Evolutionary conservation across 2,797 vertebrate genomes (phyloP).

Genomic region (Amazona ochrocephala): DNA sequence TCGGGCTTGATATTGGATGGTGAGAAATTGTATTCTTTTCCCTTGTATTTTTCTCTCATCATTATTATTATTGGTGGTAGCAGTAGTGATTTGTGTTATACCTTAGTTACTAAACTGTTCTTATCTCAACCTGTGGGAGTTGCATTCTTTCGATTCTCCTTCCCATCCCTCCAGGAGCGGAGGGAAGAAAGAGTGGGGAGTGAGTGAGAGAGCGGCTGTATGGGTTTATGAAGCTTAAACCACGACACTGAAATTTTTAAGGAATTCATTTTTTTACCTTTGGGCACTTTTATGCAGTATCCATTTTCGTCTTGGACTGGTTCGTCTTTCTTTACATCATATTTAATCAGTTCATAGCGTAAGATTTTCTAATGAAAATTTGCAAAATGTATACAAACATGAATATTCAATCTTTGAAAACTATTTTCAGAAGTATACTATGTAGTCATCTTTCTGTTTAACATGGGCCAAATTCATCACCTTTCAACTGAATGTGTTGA

Average conservation of each 20-base stretch:
- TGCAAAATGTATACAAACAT: constrained; percentile 11
- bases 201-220: no score
- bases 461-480: neutral
- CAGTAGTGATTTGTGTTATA: no score
- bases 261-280: constrained; percentile 74
- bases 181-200: no score
- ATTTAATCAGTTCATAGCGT: constrained; percentile 83
- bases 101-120: no score
- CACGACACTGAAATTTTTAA: neutral
- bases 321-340: constrained; percentile 87
- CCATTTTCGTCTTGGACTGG: constrained; percentile 84
- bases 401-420: neutral
- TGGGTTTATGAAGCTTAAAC: no score
- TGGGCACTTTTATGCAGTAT: constrained; percentile 83
- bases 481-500: neutral
- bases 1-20: no score
- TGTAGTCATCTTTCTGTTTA: neutral
- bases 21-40: no score
- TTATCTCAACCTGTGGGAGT: no score
- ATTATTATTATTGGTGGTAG: no score
- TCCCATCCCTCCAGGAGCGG: no score
- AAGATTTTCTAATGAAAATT: constrained; percentile 73
- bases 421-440: neutral
- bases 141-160: no score
- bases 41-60: no score